These are phyloP conservation scores for Aplidium turbinatum DNA, from an alignment of 23 tunicate species.

Conservation along the genomic window DNA sequence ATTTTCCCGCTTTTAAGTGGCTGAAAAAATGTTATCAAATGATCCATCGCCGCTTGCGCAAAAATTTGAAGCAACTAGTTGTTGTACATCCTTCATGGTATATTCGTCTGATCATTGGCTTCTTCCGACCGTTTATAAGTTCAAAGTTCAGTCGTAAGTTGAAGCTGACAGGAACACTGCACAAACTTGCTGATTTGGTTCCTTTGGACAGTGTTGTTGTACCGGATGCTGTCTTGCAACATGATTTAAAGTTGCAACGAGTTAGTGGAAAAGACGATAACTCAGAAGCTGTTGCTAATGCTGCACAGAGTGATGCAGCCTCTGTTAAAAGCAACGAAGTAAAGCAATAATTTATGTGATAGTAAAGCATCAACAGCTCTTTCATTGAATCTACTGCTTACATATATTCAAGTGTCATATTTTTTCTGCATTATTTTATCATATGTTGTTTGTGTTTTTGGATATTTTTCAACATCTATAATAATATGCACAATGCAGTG, in stretches of 20 bases:
- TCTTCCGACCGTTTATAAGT: slow-evolving; percentile 82
- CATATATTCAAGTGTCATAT: no score
- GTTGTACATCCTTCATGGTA: slow-evolving; percentile 92
- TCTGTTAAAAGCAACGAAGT: no score
- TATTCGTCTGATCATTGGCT: slow-evolving; percentile 60
- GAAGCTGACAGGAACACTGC: slow-evolving; percentile 48
- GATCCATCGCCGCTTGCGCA: slow-evolving; percentile 86
- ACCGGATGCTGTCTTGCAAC: slow-evolving; percentile 79
- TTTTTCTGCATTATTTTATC: no score
- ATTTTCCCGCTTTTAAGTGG: slow-evolving; percentile 75
- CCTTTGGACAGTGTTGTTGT: slow-evolving; percentile 69
- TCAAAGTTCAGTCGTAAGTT: slow-evolving; percentile 80
- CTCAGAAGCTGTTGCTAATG: no score
- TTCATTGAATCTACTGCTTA: no score
- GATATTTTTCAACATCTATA: no score
- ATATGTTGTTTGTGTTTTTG: no score
- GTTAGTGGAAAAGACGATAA: no score
- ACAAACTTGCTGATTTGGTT: slow-evolving; percentile 66
- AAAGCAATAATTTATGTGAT: no score
- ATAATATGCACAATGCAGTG: no score
- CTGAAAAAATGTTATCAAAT: slow-evolving; percentile 89
- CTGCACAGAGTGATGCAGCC: no score
- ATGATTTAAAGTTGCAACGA: slow-evolving; percentile 69
- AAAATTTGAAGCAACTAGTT: slow-evolving; percentile 69
- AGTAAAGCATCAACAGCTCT: no score